Conservation (phyloP, 2,113 vertebrate genomes). For the Rhynchopsitta pachyrhyncha region DNA sequence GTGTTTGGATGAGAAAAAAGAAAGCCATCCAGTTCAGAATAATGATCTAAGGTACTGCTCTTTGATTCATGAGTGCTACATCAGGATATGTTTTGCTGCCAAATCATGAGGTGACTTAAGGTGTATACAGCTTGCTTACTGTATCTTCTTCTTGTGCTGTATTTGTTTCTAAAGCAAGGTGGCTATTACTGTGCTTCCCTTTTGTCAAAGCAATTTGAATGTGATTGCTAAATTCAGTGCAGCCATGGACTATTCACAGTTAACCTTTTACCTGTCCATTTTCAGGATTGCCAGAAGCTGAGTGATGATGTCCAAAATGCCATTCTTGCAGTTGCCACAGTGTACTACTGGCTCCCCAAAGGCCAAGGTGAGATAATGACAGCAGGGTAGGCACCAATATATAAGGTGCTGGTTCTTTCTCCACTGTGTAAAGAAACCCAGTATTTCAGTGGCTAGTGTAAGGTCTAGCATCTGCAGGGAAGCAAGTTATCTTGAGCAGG, state of each 20-base stretch:
- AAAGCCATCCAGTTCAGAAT: background rate
- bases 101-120: background rate
- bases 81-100: background rate
- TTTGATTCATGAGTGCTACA: background rate
- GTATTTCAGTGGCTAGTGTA: background rate
- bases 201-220: background rate
- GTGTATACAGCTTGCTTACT: background rate
- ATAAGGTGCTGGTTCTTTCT: background rate
- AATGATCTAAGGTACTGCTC: background rate
- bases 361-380: constrained; percentile 81
- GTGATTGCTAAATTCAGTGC: background rate
- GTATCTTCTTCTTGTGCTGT: background rate
- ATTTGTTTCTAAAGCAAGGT: background rate
- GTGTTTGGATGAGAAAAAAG: background rate
- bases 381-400: background rate
- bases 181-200: background rate
- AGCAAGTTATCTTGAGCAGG: background rate
- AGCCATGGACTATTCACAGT: accelerated
- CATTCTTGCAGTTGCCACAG: constrained; percentile 76
- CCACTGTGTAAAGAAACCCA: accelerated
- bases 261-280: background rate
- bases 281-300: constrained; percentile 80
- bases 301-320: constrained; percentile 78
- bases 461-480: background rate
- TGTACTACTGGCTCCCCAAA: constrained; percentile 90